Percentiles rank a stretch among this genome's conserved stretches.
phyloP scores from a whole-genome alignment of 2,113 vertebrate genomes.

The Sardina pilchardus region DNA sequence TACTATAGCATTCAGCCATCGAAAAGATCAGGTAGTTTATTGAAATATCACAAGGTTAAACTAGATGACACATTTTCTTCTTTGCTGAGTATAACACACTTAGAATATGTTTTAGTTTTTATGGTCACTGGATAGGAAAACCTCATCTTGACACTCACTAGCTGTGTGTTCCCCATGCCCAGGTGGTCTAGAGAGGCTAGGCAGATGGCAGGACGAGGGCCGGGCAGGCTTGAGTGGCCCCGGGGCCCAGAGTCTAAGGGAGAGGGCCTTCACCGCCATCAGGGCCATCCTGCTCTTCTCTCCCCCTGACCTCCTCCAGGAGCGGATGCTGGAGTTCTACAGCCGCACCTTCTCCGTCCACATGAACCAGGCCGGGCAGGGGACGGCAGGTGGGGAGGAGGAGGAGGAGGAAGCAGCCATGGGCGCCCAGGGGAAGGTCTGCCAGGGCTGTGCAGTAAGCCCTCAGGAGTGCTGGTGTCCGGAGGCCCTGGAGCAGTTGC shows the following conservation, averaged over 20 bases:
- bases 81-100: background rate
- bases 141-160: background rate
- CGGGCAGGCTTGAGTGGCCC: slow-evolving; percentile 65
- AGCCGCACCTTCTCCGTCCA: slow-evolving; percentile 89
- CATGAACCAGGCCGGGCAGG: slow-evolving; percentile 77
- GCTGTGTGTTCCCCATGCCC: slow-evolving; percentile 32
- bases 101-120: background rate
- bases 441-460: slow-evolving; percentile 77
- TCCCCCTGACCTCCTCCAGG: slow-evolving; percentile 80
- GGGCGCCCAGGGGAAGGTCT: slow-evolving; percentile 56
- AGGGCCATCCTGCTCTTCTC: slow-evolving; percentile 91
- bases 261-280: slow-evolving; percentile 86
- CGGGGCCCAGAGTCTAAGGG: slow-evolving; percentile 74
- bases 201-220: slow-evolving; percentile 77
- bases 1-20: background rate
- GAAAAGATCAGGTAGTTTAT: background rate
- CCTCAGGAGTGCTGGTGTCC: slow-evolving; percentile 84
- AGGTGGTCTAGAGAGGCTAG: slow-evolving; percentile 81
- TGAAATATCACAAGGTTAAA: background rate
- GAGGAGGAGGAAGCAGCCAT: slow-evolving; percentile 59
- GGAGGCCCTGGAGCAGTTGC: slow-evolving; percentile 83
- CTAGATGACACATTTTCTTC: background rate
- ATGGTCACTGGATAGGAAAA: background rate
- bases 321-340: slow-evolving; percentile 87
- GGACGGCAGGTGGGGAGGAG: background rate